Base-by-base conservation (phyloP, 2,797 vertebrate species). In the Centropyge bicolor region DNA sequence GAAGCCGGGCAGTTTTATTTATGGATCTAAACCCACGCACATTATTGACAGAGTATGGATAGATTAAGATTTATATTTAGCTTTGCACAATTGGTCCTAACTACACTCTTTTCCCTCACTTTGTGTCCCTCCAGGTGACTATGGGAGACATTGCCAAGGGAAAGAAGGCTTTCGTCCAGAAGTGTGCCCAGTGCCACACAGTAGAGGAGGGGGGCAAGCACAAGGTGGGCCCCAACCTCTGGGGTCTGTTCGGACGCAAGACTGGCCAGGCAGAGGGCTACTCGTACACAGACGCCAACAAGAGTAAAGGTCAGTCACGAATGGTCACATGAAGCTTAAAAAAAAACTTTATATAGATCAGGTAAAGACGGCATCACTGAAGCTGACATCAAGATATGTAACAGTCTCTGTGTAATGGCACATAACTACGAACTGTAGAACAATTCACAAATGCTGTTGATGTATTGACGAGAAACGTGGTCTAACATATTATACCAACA, bases 281-380 rank as follows among this genome's bases (percentile, higher is more conserved):
- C 92, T 95, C 93, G 19, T 97, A 96, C 79, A 96, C 95, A 0
- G 94, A 96, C 6, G 94, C 95, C 84, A 97, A 98, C 86, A 96
- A 97, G 93, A 96, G 89, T 66, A 97, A 96, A 97, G 93, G 95
- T 96, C 90, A 90, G 90, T 76, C 12, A 20, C 20, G 0, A 0
- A 36, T 27, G 11, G 12, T 54, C n/a, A 6, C 12, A 27, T 1
- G 3, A 31, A 3, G 22, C 12, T 22, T 0, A 38, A 0, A 24
- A 14, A 41, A 16, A 49, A 12, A 1, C 0, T 48, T 8, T 8
- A 16, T 5, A 6, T 11, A 6, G 27, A 20, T 11, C 16, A 27
- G 6, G 20, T 27, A 5, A 48, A 49, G 38, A 51, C 3, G 13
- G 43, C 22, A 7, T 24, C 35, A 7, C 22, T 24, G n/a, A n/a